Percentiles rank a stretch among this genome's conserved stretches.
Conservation (phyloP, 1,140 invertebrate genomes). For the Neotoxoptera formosana region DNA sequence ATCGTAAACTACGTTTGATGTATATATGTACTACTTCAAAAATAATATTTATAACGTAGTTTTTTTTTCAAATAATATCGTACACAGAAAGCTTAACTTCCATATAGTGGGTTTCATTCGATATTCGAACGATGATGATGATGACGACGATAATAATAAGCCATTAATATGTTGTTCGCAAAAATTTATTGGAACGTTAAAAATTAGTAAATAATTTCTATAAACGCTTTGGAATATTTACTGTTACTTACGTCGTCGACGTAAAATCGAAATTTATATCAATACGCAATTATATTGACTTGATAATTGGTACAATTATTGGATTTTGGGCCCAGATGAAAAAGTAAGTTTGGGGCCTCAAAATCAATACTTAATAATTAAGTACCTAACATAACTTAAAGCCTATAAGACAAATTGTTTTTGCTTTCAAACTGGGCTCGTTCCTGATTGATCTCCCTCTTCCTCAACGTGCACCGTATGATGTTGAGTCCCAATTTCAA, state of each 20-base stretch:
- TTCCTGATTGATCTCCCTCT: no score
- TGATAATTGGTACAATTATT: neutral
- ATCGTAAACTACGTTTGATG: slow-evolving; percentile 22
- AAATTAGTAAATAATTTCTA: neutral
- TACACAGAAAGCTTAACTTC: neutral
- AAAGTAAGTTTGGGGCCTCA: no score
- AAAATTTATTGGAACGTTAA: neutral
- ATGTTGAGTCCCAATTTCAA: no score
- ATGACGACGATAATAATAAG: neutral
- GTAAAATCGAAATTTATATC: neutral
- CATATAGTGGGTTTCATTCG: neutral
- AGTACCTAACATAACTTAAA: no score
- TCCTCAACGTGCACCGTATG: no score
- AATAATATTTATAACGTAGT: neutral
- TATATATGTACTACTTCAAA: slow-evolving; percentile 4
- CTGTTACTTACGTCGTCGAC: neutral
- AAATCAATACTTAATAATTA: no score
- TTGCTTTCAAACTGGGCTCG: no score
- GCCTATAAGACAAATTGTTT: no score
- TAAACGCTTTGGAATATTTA: neutral
- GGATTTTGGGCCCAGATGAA: no score
- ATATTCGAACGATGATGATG: neutral
- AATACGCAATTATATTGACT: neutral
- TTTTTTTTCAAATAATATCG: neutral
- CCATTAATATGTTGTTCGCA: neutral